A percentile compares a stretch with the other conserved stretches of the same genome.
phyloP scores from a whole-genome alignment of 2,888 invertebrate genomes.

The Saturnia pavonia region DNA sequence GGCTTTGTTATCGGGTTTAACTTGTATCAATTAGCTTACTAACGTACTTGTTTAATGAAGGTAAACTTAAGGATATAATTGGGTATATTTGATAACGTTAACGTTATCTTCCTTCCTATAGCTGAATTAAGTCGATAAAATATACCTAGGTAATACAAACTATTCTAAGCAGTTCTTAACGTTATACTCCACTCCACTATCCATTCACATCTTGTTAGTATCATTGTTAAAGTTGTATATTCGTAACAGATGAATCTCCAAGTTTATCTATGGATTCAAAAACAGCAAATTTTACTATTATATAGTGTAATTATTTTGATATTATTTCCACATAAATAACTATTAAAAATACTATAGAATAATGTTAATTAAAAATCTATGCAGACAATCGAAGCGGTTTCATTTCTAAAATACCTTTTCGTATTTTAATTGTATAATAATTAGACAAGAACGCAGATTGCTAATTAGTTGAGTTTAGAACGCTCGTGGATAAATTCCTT shows the following conservation, averaged over 20 bases:
- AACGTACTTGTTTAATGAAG: constrained; percentile 45
- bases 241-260: background rate
- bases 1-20: constrained; percentile 62
- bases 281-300: background rate
- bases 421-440: constrained; percentile 44
- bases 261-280: background rate
- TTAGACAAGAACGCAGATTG: constrained; percentile 42
- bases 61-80: background rate
- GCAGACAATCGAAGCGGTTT: constrained; percentile 33
- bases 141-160: background rate
- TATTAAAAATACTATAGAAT: background rate
- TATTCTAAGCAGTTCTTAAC: background rate
- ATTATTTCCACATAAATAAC: background rate
- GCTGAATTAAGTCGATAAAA: background rate
- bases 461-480: constrained; percentile 39
- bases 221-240: constrained; percentile 32
- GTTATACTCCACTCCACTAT: background rate
- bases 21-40: constrained; percentile 48
- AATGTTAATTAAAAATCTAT: constrained; percentile 35
- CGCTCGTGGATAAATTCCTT: constrained; percentile 28
- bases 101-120: background rate
- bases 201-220: constrained; percentile 33
- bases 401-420: constrained; percentile 33
- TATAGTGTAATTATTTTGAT: background rate
- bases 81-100: background rate